Base-by-base conservation (phyloP, 1,140 invertebrate species). In the Berghia stephanieae region DNA sequence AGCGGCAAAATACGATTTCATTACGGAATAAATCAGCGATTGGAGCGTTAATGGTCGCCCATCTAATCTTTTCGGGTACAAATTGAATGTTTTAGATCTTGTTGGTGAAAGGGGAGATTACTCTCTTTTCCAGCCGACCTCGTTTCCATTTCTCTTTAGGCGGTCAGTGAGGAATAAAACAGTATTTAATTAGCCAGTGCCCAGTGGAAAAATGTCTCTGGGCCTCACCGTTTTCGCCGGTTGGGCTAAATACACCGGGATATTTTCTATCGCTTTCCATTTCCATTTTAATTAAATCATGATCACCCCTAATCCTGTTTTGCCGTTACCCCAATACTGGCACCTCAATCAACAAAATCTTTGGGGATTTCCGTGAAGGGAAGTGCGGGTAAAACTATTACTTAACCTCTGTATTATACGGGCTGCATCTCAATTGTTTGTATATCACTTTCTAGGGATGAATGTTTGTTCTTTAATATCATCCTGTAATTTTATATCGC, bases 211-310 rank as follows among this genome's bases (percentile, higher is more conserved):
- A 72, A 38, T 63, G 66, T 42, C 44, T 40, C 4, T 24, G 44
- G 71, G 60, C 70, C 44, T 63, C 43, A 57, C 67, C 43, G 52
- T n/a, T n/a, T n/a, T n/a, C n/a, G n/a, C n/a, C n/a, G n/a, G n/a
- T n/a, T n/a, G n/a, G n/a, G n/a, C 52, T 63, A 76, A 72, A 79
- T 76, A 69, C 69, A 40, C 69, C 21, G 44, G 77, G 55, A 74
- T 79, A 46, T 60, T n/a, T 68, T 66, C 71, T 71, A 69, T 70
- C 44, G 75, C 73, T 67, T 40, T 66, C 76, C 44, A 83, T 85
- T 85, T 84, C 84, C 84, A 85, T 85, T 85, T 85, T 85, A 85
- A 85, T 85, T 83, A 84, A 85, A 84, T 85, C 83, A 63, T 80
- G 83, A 85, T 85, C 84, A 77, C 83, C 79, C 79, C 81, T 81